Base-by-base conservation (phyloP, 2,888 invertebrate genomes). In the Lingula anatina region DNA sequence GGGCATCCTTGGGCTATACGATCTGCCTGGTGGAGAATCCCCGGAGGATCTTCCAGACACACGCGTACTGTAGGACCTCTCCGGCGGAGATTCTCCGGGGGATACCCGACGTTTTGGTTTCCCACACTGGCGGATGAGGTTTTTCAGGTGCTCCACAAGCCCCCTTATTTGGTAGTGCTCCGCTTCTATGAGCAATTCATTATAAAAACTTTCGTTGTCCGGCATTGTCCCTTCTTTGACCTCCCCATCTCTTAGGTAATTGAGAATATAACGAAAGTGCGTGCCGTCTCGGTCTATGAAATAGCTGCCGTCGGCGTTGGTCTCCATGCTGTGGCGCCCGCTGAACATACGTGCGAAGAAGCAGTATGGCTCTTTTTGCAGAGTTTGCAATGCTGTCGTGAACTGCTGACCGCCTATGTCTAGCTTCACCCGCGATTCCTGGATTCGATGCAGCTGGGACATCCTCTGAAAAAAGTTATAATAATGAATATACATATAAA, bases 291-390 rank as follows among this genome's bases (percentile, higher is more conserved):
- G 49, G 57, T 70, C 70, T 18, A 70, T 68, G 53, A 70, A 70
- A 49, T 65, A 68, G 53, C 67, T 68, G 21, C 70, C 70, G 52
- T 68, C 68, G 27, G 50, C 28, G 50, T 69, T 67, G 37, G 60
- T 59, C 26, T 65, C 65, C 24, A 70, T 53, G 25, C 59, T 51
- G 49, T 70, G 68, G 15, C 68, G 64, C 15, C 70, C 70, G 45
- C 68, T 68, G 51, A 69, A 69, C 70, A 70, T 70, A 53, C 67
- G 67, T 7, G 70, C 62, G 44, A 70, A 37, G 68, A 70, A 68
- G 23, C 68, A 70, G 44, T 57, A 49, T 0, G 64, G 53, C 37
- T 70, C 70, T 53, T 62, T 63, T 1, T 62, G 61, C 15, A 70
- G 51, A 1, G 68, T 70, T n/a, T 64, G 54, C 21, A 68, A 47